A percentile compares a stretch with the other conserved stretches of the same genome.
phyloP scores from a whole-genome alignment of 1,140 invertebrate genomes.

The Scaptomyza pallida region DNA sequence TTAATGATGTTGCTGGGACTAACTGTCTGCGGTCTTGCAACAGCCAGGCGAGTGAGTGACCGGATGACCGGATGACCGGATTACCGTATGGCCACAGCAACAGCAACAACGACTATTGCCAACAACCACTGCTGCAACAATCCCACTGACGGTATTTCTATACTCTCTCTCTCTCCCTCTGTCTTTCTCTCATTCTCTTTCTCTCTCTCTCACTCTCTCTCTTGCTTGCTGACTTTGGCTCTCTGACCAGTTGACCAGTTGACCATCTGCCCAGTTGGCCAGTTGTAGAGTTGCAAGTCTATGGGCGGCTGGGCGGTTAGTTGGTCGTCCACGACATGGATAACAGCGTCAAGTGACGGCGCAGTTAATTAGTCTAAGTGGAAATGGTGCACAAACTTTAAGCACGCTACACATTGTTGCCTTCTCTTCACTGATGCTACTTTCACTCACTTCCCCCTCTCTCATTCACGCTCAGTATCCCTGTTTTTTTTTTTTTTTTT shows the following conservation, averaged over 20 bases:
- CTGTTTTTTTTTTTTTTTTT: too few relatives aligned
- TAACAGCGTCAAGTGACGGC: slow-evolving; percentile 66
- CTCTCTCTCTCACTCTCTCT: too few relatives aligned
- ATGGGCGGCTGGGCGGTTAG: too few relatives aligned
- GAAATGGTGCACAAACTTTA: slow-evolving; percentile 77
- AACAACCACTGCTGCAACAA: slow-evolving; percentile 3
- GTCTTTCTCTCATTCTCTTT: too few relatives aligned
- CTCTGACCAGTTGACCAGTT: neutral
- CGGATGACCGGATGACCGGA: slow-evolving; percentile 60
- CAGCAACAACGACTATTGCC: slow-evolving; percentile 8
- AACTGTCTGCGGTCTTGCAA: slow-evolving; percentile 55
- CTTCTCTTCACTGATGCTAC: slow-evolving; percentile 25
- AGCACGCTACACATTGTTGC: slow-evolving; percentile 60
- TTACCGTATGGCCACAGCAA: slow-evolving; percentile 47
- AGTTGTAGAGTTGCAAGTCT: neutral
- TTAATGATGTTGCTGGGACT: slow-evolving; percentile 66
- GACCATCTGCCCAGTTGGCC: neutral
- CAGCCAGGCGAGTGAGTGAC: slow-evolving; percentile 52
- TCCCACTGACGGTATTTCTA: slow-evolving; percentile 4
- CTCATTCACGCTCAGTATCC: slow-evolving; percentile 8
- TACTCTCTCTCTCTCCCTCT: too few relatives aligned
- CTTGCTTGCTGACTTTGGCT: neutral
- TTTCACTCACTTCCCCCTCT: slow-evolving; percentile 51
- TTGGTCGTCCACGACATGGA: slow-evolving; percentile 37
- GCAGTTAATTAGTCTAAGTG: slow-evolving; percentile 81